A percentile compares a stretch with the other conserved stretches of the same genome.
Conservation (phyloP, 2,113 vertebrate species). For the Mustelus asterias region DNA sequence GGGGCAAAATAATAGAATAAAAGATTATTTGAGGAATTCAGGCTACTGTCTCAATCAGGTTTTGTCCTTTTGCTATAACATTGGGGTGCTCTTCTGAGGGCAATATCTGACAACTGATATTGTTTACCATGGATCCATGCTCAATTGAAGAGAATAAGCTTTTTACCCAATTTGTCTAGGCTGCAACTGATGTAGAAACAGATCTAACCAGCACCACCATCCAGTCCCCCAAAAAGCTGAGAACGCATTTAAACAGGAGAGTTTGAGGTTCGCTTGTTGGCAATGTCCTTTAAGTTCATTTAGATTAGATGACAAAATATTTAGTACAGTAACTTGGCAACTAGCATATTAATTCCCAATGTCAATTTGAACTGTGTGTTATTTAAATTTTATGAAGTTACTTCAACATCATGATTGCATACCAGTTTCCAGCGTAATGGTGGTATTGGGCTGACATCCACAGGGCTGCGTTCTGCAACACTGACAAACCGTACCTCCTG, state of each 20-base stretch:
- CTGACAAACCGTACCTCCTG: constrained; percentile 92
- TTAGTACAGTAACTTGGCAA: background rate
- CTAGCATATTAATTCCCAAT: background rate
- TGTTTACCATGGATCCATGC: background rate
- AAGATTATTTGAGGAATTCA: background rate
- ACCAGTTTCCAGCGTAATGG: constrained; percentile 89
- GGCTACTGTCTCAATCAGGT: background rate
- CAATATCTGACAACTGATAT: background rate
- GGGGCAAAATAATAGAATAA: background rate
- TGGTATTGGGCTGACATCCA: constrained; percentile 88
- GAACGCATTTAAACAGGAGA: background rate
- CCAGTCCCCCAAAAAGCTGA: background rate
- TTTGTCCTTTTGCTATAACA: background rate
- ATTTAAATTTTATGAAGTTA: background rate
- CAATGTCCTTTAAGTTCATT: background rate
- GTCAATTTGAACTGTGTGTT: background rate
- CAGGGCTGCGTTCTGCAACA: constrained; percentile 78
- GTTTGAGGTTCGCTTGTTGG: background rate
- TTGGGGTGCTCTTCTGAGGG: background rate
- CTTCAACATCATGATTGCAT: constrained; percentile 4
- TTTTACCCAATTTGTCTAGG: background rate
- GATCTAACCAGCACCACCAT: background rate
- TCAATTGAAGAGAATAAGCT: background rate
- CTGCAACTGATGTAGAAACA: background rate
- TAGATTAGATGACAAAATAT: background rate